A percentile compares a stretch with the other conserved stretches of the same genome.
phyloP scores from a whole-genome alignment of 1,140 invertebrate species.

The Temnothorax curvispinosus region DNA sequence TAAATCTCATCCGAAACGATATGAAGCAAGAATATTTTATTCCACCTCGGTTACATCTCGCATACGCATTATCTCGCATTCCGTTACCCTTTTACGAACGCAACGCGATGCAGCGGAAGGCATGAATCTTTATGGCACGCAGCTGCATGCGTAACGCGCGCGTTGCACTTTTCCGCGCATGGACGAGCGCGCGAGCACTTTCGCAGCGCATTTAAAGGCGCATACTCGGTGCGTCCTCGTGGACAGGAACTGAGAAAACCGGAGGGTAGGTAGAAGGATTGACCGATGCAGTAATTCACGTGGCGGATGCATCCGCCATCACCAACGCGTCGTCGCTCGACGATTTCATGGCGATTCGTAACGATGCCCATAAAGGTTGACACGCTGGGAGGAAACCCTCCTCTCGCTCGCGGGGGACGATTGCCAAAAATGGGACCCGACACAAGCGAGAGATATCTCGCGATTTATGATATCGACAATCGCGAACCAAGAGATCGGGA shows the following conservation, averaged over 20 bases:
- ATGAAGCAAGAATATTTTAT: background rate
- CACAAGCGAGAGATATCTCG: background rate
- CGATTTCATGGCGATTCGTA: constrained; percentile 72
- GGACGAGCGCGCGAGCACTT: constrained; percentile 7
- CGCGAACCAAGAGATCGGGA: constrained; percentile 18
- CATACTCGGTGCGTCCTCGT: constrained; percentile 4
- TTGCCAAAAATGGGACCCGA: constrained; percentile 64
- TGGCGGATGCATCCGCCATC: constrained; percentile 5
- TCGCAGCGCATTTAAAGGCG: constrained; percentile 42
- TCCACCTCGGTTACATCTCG: background rate
- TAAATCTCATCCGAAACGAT: background rate
- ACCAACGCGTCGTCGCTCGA: background rate
- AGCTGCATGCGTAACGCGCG: constrained; percentile 38
- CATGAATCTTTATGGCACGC: constrained; percentile 47
- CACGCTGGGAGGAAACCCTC: background rate
- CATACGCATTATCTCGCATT: constrained; percentile 22
- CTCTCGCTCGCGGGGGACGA: background rate
- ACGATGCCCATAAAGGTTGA: constrained; percentile 72
- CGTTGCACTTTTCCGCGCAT: constrained; percentile 15
- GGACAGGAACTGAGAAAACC: constrained; percentile 55
- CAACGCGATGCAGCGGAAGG: constrained; percentile 30
- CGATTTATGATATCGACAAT: constrained; percentile 66
- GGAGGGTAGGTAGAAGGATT: constrained; percentile 41
- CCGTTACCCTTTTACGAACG: constrained; percentile 41
- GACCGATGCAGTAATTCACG: constrained; percentile 61